These are phyloP conservation scores for Cataglyphis altisquamis DNA, from an alignment of 2,888 invertebrate genomes.

Conservation along the genomic window DNA sequence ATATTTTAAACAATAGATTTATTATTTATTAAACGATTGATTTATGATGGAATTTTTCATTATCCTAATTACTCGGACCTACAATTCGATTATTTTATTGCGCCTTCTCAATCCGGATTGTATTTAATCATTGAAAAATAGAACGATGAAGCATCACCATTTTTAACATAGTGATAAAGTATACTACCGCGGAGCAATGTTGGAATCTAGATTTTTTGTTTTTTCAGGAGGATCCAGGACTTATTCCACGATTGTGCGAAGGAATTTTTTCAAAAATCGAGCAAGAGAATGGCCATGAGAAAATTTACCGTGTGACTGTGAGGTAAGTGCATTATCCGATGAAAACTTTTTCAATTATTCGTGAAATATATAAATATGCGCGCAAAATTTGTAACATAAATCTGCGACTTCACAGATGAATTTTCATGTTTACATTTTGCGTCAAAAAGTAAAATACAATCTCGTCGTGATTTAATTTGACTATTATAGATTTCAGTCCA, in stretches of 20 bases:
- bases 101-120: too few species aligned
- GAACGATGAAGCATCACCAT: too few species aligned
- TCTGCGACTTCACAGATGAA: neutral
- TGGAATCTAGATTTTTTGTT: neutral
- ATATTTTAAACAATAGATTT: too few species aligned
- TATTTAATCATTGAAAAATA: too few species aligned
- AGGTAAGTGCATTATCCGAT: constrained; percentile 80
- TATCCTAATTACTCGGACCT: too few species aligned
- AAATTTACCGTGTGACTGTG: constrained; percentile 81
- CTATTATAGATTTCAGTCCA: too few species aligned
- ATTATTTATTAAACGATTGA: too few species aligned
- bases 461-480: constrained; percentile 10
- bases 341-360: constrained; percentile 10
- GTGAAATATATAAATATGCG: constrained; percentile 2
- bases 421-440: neutral
- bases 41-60: too few species aligned
- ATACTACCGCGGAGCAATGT: too few species aligned
- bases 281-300: constrained; percentile 81
- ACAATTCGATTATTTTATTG: too few species aligned
- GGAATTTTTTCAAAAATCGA: constrained; percentile 85
- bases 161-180: too few species aligned
- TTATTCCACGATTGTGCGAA: constrained; percentile 88
- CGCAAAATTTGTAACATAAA: neutral
- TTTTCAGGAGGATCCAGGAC: constrained; percentile 87
- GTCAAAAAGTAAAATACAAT: neutral